Percentiles rank a stretch among this genome's conserved stretches.
Conservation (phyloP, 2,888 invertebrate species). For the Oscheius sp. region DNA sequence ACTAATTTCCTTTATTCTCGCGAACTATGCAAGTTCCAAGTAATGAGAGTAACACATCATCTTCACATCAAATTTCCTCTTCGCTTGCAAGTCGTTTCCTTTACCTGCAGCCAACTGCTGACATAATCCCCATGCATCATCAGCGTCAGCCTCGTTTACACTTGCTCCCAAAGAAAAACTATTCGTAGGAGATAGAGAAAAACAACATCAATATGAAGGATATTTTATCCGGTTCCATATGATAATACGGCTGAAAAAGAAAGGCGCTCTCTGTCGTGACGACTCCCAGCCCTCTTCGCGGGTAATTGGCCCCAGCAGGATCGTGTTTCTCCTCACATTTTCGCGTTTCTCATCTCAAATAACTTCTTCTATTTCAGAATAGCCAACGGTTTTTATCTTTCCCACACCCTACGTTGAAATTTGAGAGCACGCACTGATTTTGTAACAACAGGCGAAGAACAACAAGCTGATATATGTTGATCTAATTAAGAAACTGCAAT, state of each 20-base stretch:
- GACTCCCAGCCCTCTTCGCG: slow-evolving; percentile 25
- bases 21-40: no score
- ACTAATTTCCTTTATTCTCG: no score
- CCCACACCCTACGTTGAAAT: no score
- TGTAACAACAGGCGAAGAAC: no score
- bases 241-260: no score
- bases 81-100: neutral
- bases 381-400: no score
- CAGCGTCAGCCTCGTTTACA: neutral
- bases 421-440: no score
- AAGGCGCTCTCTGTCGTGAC: no score
- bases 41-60: neutral
- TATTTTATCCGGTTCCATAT: no score
- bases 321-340: slow-evolving; percentile 24
- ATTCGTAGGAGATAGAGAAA: neutral
- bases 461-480: no score
- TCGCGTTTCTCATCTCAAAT: neutral
- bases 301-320: slow-evolving; percentile 24
- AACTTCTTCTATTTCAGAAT: no score
- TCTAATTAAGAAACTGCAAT: no score
- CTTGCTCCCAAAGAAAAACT: neutral
- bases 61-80: neutral
- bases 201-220: neutral
- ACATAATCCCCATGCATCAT: slow-evolving; percentile 2
- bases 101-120: slow-evolving; percentile 5